phyloP scores from a whole-genome alignment of 2,113 vertebrate genomes.

The Typhlomys cinereus region DNA sequence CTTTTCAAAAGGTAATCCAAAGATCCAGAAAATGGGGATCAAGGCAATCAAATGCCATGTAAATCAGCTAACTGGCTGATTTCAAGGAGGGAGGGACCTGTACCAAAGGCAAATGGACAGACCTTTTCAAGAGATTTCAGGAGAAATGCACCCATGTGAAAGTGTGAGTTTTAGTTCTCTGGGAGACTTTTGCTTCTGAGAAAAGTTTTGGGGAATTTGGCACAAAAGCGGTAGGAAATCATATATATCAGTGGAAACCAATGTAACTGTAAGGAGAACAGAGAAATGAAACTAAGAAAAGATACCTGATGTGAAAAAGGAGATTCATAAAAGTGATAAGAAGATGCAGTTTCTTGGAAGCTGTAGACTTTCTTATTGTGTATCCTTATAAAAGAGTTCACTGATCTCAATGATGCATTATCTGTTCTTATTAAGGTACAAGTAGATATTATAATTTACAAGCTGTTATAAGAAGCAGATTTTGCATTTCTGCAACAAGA shows the following conservation, averaged over 20 bases:
- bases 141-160: neutral
- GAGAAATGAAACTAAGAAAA: too few species aligned
- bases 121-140: neutral
- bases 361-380: neutral
- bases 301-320: too few species aligned
- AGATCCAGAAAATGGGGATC: neutral
- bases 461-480: neutral
- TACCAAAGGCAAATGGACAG: neutral
- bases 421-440: neutral
- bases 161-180: neutral
- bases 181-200: neutral
- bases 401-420: neutral
- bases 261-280: neutral
- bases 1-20: neutral
- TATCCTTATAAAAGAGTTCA: neutral
- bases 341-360: neutral
- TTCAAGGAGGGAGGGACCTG: neutral
- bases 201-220: neutral
- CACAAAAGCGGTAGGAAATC: neutral
- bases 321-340: neutral
- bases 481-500: neutral
- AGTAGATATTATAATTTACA: neutral
- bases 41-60: neutral
- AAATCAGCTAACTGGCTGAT: neutral
- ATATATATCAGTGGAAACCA: neutral